A percentile compares a stretch with the other conserved stretches of the same genome.
These are phyloP conservation scores for Carpatolechia fugitivella DNA, from an alignment of 2,888 invertebrate species.

Conservation along the genomic window DNA sequence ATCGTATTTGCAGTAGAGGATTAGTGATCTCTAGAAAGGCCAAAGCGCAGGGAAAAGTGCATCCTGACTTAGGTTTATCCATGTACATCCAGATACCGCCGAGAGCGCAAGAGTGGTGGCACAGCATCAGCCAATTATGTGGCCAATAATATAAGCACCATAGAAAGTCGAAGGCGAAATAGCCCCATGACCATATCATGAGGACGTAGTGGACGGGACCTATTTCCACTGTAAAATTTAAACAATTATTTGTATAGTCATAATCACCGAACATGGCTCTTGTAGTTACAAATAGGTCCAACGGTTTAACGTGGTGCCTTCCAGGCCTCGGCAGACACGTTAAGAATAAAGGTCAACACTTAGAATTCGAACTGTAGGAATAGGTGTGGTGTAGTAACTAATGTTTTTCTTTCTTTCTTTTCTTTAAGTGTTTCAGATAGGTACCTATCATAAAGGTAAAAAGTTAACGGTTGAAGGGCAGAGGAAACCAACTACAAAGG, in stretches of 20 bases:
- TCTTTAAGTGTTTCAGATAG: too few species aligned
- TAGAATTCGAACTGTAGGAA: too few species aligned
- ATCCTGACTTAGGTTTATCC: slow-evolving; percentile 69
- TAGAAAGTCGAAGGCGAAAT: slow-evolving; percentile 80
- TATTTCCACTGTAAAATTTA: slow-evolving; percentile 46
- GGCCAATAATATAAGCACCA: slow-evolving; percentile 79
- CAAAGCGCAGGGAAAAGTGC: slow-evolving; percentile 74
- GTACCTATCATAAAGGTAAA: too few species aligned
- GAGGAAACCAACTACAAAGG: neutral
- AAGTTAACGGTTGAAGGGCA: neutral
- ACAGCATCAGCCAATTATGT: slow-evolving; percentile 72
- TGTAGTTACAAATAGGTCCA: too few species aligned
- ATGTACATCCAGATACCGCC: slow-evolving; percentile 73
- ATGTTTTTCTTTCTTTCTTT: too few species aligned
- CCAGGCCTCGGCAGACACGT: too few species aligned
- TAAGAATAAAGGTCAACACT: too few species aligned
- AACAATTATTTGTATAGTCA: too few species aligned
- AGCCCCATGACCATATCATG: slow-evolving; percentile 80
- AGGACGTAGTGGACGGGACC: slow-evolving; percentile 57
- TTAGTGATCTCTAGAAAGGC: slow-evolving; percentile 81
- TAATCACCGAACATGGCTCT: too few species aligned
- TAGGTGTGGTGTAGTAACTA: too few species aligned
- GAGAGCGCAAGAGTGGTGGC: slow-evolving; percentile 76
- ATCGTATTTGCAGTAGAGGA: slow-evolving; percentile 80
- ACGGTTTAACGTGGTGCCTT: too few species aligned